Percentiles rank a stretch among this genome's conserved stretches.
These are phyloP conservation scores for Tetraodon nigroviridis DNA, from an alignment of 2,113 vertebrate genomes.

Conservation along the genomic window DNA sequence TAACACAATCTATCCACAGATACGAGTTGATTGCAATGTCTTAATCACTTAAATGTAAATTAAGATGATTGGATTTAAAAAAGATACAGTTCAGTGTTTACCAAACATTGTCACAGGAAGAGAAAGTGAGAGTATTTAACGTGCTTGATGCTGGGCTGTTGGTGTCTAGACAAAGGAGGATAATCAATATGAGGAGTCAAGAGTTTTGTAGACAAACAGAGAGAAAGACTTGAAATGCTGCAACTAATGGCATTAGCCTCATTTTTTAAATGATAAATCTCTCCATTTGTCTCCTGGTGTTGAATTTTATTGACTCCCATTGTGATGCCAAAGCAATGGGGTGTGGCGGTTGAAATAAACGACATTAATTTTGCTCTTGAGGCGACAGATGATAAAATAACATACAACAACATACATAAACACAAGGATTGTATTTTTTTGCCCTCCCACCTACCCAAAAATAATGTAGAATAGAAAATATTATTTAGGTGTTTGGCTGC, in stretches of 20 bases:
- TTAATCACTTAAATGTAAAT: too few species aligned
- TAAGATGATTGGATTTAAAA: too few species aligned
- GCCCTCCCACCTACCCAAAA: too few species aligned
- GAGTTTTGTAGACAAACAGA: background rate
- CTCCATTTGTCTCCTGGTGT: conserved; percentile 60
- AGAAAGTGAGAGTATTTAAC: background rate
- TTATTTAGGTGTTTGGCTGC: too few species aligned
- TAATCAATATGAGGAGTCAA: too few species aligned
- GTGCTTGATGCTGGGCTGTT: too few species aligned
- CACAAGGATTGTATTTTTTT: conserved; percentile 47
- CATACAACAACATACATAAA: conserved; percentile 56
- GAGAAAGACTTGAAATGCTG: conserved; percentile 46
- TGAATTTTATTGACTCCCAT: conserved; percentile 67
- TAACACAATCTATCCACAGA: too few species aligned
- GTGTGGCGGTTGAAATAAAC: conserved; percentile 60
- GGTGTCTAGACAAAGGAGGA: too few species aligned
- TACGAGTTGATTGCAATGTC: too few species aligned
- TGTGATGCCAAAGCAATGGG: conserved; percentile 45
- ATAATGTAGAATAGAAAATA: too few species aligned
- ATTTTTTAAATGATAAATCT: conserved; percentile 63
- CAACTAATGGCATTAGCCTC: conserved; percentile 59
- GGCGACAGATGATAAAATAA: conserved; percentile 67
- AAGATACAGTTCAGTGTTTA: background rate
- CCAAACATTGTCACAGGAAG: background rate
- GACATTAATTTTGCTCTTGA: conserved; percentile 65